phyloP scores from a whole-genome alignment of 1,140 invertebrate species.

The Patella vulgata region DNA sequence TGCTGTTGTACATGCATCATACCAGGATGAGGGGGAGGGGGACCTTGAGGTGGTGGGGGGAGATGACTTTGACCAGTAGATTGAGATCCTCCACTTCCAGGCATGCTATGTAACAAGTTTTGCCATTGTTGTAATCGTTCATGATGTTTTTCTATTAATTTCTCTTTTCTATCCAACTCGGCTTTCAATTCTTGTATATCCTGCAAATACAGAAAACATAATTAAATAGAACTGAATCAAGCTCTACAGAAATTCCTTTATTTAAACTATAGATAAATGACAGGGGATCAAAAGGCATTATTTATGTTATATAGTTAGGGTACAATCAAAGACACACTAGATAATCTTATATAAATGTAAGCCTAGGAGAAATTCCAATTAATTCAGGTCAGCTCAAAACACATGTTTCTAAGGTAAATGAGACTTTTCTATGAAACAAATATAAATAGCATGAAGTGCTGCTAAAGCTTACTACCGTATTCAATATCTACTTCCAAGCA shows the following conservation, averaged over 20 bases:
- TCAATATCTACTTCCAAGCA: no score
- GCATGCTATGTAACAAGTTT: conserved; percentile 74
- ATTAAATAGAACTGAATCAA: no score
- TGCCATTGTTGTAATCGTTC: conserved; percentile 92
- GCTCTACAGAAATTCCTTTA: background rate
- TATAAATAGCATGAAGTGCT: no score
- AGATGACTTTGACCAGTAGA: conserved; percentile 18
- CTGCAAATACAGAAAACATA: conserved; percentile 54
- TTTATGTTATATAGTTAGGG: no score
- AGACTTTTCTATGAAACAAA: no score
- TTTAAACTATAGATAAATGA: background rate
- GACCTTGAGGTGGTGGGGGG: conserved; percentile 20
- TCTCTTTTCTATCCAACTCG: conserved; percentile 87
- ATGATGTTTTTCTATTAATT: conserved; percentile 86
- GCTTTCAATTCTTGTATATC: conserved; percentile 85
- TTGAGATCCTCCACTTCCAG: conserved; percentile 1
- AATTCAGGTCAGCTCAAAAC: no score
- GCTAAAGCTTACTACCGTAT: no score
- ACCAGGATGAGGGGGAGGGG: conserved; percentile 8
- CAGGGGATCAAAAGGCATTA: no score
- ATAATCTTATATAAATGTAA: no score
- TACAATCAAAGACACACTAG: no score
- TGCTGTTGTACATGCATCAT: conserved; percentile 16
- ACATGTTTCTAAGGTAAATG: no score
- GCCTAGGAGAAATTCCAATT: no score